A percentile compares a stretch with the other conserved stretches of the same genome.
phyloP scores from a whole-genome alignment of 1,140 invertebrate genomes.

The Delia radicum region DNA sequence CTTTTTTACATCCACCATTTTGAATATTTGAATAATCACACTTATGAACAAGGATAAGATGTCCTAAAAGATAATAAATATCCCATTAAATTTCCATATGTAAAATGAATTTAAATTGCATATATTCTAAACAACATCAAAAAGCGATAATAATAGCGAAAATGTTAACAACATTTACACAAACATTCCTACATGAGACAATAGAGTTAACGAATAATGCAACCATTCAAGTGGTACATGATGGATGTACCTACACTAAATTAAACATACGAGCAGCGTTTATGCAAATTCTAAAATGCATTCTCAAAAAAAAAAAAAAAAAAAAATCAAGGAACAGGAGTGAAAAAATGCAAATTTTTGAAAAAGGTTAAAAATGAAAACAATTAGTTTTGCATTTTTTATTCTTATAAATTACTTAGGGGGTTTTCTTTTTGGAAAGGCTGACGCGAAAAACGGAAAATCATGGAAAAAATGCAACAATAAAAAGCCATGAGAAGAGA shows the following conservation, averaged over 20 bases:
- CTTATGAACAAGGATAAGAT: background rate
- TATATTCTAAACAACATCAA: background rate
- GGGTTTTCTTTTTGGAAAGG: background rate
- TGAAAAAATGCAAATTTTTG: conserved; percentile 5
- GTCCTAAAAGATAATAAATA: conserved; percentile 24
- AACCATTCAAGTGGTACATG: background rate
- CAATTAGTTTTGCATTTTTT: conserved; percentile 15
- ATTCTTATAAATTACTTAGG: conserved; percentile 1
- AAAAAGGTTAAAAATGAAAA: conserved; percentile 1
- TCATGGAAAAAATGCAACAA: background rate
- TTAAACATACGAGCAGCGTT: background rate
- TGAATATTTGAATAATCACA: conserved; percentile 3
- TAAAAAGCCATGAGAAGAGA: background rate
- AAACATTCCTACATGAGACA: no score
- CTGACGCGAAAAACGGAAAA: background rate
- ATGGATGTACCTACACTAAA: background rate
- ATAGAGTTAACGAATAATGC: background rate
- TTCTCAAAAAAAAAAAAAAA: background rate
- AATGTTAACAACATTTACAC: background rate
- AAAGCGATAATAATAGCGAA: background rate
- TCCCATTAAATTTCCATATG: conserved; percentile 18
- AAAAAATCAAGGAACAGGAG: background rate
- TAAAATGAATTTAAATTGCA: conserved; percentile 6
- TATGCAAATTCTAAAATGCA: conserved; percentile 12
- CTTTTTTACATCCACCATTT: background rate